A percentile compares a stretch with the other conserved stretches of the same genome.
Evolutionary conservation across 2,113 vertebrate genomes (phyloP).

Genomic region (Menura novaehollandiae): DNA sequence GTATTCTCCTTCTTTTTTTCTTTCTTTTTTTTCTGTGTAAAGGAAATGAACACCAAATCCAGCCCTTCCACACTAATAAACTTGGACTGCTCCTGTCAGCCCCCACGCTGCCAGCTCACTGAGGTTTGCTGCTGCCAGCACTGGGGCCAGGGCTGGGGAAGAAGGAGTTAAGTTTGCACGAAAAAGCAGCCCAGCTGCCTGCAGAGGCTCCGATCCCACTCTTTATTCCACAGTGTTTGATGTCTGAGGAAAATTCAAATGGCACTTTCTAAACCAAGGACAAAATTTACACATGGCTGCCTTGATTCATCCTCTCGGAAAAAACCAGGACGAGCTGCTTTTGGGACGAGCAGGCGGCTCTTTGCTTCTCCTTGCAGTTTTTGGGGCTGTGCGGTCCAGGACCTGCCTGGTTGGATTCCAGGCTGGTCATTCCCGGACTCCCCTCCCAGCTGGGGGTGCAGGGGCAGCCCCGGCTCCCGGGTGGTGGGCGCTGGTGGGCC

Average conservation of each 20-base stretch:
- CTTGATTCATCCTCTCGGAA: background rate
- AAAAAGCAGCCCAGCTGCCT: background rate
- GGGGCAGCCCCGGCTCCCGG: background rate
- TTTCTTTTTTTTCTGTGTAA: background rate
- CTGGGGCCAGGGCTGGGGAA: background rate
- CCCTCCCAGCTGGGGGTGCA: background rate
- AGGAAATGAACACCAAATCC: background rate
- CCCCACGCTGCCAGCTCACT: fast-evolving
- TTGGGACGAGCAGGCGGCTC: background rate
- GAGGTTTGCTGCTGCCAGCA: background rate
- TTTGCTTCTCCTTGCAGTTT: background rate
- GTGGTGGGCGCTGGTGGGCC: background rate
- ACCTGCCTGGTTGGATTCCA: background rate
- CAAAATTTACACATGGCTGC: background rate
- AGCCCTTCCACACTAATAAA: background rate
- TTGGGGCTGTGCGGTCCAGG: background rate
- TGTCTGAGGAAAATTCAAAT: background rate
- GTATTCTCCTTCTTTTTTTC: fast-evolving
- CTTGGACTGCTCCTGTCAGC: background rate
- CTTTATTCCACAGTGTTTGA: background rate
- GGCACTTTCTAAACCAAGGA: background rate
- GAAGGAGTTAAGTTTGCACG: background rate
- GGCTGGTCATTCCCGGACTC: background rate
- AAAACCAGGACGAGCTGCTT: background rate
- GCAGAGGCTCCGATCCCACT: background rate